Evolutionary conservation across 2,888 invertebrate genomes (phyloP), one percentile per base, ranked within the genome.

Genomic region (Lottia gigantea): DNA sequence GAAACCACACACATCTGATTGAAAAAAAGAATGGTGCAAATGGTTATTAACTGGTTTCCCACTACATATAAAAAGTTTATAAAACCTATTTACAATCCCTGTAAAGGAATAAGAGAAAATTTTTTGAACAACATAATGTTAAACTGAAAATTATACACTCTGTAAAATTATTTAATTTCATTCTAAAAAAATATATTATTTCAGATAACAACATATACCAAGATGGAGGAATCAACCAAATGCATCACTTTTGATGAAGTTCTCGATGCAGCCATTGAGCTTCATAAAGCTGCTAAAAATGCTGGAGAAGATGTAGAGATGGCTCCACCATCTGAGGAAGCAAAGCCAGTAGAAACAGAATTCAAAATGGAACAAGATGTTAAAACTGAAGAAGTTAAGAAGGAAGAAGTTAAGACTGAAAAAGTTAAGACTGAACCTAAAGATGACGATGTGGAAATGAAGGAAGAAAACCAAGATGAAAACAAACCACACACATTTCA

Each of bases 381-480:
- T 8, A 40, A 40, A 40, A 6, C 40, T 8, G 40, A 40, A 40
- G 47, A 68, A 16, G 66, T 70, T 0, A 73, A 75, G 47, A 78
- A 77, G 2, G 31, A 31, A 31, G 55, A 68, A n/a, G 66, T 70
- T 0, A 73, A 75, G 47, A 77, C 77, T 2, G 19, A 70, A 61
- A 25, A 71, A 66, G n/a, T 68, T 65, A 64, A 70, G 61, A 67
- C 74, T 64, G 23, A 75, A 64, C 64, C 70, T 12, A 62, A 67
- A n/a, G 67, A 73, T 64, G 46, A 63, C 11, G 25, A 66, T 45
- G 12, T 65, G 19, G 63, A 72, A 73, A 70, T 64, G 25, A 71
- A 15, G 71, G 71, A 67, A 67, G 62, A 66, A 8, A 1, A 12
- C 19, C 40, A 49, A 23, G 45, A 67, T 16, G 16, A 12, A 15